Percentiles rank a stretch among this genome's conserved stretches.
Conservation (phyloP, 1,140 invertebrate species). For the Temnothorax curvispinosus region DNA sequence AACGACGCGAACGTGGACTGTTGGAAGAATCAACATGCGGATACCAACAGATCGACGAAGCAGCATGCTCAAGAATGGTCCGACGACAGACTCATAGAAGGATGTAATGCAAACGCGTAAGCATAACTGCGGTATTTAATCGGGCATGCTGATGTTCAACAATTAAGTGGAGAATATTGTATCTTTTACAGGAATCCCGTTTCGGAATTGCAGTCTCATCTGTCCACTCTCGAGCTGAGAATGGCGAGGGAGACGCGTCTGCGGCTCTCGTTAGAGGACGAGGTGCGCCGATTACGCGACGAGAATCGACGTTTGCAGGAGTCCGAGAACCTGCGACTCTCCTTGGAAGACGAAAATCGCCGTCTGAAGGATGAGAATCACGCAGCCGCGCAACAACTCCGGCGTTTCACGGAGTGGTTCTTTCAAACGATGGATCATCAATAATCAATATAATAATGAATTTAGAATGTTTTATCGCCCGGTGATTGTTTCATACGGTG, state of each 20-base stretch:
- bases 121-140: constrained; percentile 44
- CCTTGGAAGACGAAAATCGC: constrained; percentile 91
- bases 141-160: not conserved
- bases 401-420: constrained; percentile 97
- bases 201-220: constrained; percentile 88
- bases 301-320: constrained; percentile 95
- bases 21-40: constrained; percentile 79
- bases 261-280: constrained; percentile 88
- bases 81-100: constrained; percentile 78
- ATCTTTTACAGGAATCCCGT: constrained; percentile 79
- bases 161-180: constrained; percentile 19
- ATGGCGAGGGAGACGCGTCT: constrained; percentile 88
- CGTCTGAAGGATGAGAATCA: constrained; percentile 95
- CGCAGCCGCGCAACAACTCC: constrained; percentile 94
- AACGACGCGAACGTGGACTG: constrained; percentile 77
- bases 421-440: constrained; percentile 94
- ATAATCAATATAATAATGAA: constrained; percentile 71
- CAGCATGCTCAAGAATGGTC: constrained; percentile 80
- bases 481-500: not conserved
- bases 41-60: constrained; percentile 78
- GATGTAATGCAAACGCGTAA: constrained; percentile 78
- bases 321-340: constrained; percentile 88
- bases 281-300: constrained; percentile 91
- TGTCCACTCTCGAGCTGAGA: constrained; percentile 88
- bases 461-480: constrained; percentile 3